phyloP scores from a whole-genome alignment of 2,888 invertebrate species.

The Heliconius ismenius region DNA sequence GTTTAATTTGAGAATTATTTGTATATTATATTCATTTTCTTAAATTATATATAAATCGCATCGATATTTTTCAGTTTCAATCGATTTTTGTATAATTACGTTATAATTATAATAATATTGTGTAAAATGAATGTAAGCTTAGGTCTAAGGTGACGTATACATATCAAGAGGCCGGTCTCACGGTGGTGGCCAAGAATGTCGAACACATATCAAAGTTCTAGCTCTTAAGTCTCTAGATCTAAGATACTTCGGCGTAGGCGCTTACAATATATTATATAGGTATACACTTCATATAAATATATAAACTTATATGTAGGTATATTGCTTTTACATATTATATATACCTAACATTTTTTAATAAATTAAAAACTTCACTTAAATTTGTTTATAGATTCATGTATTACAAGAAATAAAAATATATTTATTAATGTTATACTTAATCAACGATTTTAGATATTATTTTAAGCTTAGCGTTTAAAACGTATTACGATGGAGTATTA shows the following conservation, averaged over 20 bases:
- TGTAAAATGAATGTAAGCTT: conserved; percentile 8
- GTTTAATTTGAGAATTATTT: no score
- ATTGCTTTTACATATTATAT: not conserved
- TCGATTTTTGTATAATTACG: not conserved
- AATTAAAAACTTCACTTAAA: not conserved
- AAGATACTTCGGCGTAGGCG: conserved; percentile 6
- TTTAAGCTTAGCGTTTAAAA: not conserved
- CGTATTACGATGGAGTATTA: not conserved
- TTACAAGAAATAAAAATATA: not conserved
- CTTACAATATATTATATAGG: conserved; percentile 1
- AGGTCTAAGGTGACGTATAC: conserved; percentile 56
- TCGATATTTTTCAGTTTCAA: not conserved
- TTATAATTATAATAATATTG: not conserved
- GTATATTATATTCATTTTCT: not conserved
- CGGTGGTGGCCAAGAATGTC: conserved; percentile 79
- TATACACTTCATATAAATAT: conserved; percentile 11
- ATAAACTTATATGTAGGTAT: not conserved
- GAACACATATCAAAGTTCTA: conserved; percentile 75
- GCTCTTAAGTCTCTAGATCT: conserved; percentile 36
- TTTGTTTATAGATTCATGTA: conserved; percentile 1
- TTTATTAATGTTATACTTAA: not conserved
- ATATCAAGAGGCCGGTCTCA: conserved; percentile 70
- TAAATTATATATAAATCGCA: not conserved
- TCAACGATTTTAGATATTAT: not conserved
- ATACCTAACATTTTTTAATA: not conserved